Evolutionary conservation across 2,888 invertebrate genomes (phyloP).

Genomic region (Lymantria dispar): DNA sequence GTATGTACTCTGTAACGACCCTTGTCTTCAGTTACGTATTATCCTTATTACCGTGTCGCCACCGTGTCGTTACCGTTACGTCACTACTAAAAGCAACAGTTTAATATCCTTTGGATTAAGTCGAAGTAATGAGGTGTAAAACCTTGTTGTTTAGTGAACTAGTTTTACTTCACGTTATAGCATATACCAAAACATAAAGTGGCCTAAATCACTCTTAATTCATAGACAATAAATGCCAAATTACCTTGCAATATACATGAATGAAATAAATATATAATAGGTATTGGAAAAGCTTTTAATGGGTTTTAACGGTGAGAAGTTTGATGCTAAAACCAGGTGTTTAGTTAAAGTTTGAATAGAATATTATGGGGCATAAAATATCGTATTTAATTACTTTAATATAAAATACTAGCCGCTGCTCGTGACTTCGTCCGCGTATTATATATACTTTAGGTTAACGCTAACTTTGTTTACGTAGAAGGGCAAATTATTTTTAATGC

Average conservation of each 20-base stretch:
- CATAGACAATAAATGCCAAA: constrained; percentile 13
- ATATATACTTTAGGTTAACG: too few relatives aligned
- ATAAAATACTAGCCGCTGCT: too few relatives aligned
- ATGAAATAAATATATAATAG: constrained; percentile 8
- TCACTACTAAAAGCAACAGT: constrained; percentile 20
- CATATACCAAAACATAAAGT: constrained; percentile 10
- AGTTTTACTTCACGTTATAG: constrained; percentile 47
- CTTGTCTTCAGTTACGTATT: background rate
- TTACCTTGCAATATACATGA: constrained; percentile 12
- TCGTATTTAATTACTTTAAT: background rate
- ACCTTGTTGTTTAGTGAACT: constrained; percentile 65
- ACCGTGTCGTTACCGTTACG: constrained; percentile 40
- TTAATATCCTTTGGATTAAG: constrained; percentile 50
- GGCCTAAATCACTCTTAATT: constrained; percentile 17
- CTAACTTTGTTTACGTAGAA: too few relatives aligned
- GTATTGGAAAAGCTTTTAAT: constrained; percentile 29
- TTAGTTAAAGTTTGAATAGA: background rate
- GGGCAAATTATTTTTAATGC: too few relatives aligned
- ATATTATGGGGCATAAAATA: background rate
- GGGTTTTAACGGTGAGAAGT: constrained; percentile 17
- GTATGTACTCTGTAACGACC: too few relatives aligned
- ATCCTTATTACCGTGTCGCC: background rate
- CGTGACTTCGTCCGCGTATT: too few relatives aligned
- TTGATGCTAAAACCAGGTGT: constrained; percentile 5
- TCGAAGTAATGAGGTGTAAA: constrained; percentile 65